A percentile compares a stretch with the other conserved stretches of the same genome.
Conservation (phyloP, 2,113 vertebrate species). For the Datnioides undecimradiatus region DNA sequence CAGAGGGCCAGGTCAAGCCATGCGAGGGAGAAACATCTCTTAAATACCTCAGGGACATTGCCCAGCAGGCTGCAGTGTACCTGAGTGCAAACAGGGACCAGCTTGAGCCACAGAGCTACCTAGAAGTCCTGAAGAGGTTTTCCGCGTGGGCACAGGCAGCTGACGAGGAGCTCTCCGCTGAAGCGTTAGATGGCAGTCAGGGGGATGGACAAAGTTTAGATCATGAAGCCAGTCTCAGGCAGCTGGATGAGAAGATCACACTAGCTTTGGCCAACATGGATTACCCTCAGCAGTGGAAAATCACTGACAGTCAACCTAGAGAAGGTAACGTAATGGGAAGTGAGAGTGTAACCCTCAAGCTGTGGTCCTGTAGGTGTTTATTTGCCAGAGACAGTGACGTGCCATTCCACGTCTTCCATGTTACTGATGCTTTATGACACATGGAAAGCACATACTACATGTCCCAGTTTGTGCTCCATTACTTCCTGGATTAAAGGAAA, state of each 20-base stretch:
- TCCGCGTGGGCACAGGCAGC: not conserved
- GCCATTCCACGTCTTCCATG: not conserved
- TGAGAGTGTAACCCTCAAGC: not conserved
- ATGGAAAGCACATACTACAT: not conserved
- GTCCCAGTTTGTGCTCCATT: not conserved
- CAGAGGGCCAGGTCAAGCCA: conserved; percentile 73
- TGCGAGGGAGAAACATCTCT: conserved; percentile 78
- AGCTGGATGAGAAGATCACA: conserved; percentile 83
- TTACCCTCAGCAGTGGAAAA: conserved; percentile 84
- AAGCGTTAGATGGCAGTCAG: conserved; percentile 8
- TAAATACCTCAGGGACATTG: conserved; percentile 83
- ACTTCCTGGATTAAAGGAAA: not conserved
- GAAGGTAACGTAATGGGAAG: conserved; percentile 57
- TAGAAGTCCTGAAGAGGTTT: conserved; percentile 84
- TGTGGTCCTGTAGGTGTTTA: not conserved
- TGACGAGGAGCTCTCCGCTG: conserved; percentile 11
- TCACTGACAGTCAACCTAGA: conserved; percentile 71
- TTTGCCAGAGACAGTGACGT: conserved; percentile 5
- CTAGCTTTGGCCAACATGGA: conserved; percentile 86
- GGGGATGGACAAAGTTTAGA: conserved; percentile 50
- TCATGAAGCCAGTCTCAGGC: conserved; percentile 60
- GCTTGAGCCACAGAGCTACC: conserved; percentile 80
- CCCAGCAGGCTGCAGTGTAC: conserved; percentile 84
- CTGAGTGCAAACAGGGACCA: conserved; percentile 77
- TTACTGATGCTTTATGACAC: conserved; percentile 14